Base-by-base conservation (phyloP, 2,888 invertebrate species). In the Trichacis sp. region DNA sequence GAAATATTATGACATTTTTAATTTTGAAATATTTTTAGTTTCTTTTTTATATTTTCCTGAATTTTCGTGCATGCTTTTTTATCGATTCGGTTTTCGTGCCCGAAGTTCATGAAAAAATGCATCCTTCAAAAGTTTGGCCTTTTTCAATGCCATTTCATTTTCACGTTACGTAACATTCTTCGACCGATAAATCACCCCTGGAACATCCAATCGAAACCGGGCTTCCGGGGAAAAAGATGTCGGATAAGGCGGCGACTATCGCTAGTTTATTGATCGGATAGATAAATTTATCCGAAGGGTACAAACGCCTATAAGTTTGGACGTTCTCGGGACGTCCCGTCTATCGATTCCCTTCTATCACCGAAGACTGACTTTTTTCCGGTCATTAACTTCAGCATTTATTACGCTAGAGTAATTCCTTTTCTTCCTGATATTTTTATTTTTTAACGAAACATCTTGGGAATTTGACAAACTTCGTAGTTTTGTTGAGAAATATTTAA, bases 81-180 rank as follows among this genome's bases (percentile, higher is more conserved):
- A n/a, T n/a, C n/a, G n/a, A n/a, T n/a, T n/a, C n/a, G n/a, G n/a
- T n/a, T n/a, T n/a, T n/a, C n/a, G n/a, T n/a, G n/a, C n/a, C n/a
- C n/a, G n/a, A 36, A 12, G 36, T 36, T 36, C 3, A 36, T 36
- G 12, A 36, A 36, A 36, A 36, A 36, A 36, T 36, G 36, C 11
- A 36, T 2, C 11, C 12, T 36, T 12, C 24, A 8, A 24, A 24
- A 24, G 24, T 11, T 15, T 15, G 42, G 30, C 36, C 38, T 48
- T 46, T 57, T 52, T 67, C 66, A 67, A 67, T 67, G 66, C 62
- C 59, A 53, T 62, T 67, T 59, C 59, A 67, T 67, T 62, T 67
- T 46, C 59, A 59, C 58, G 58, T 62, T 58, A 51, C 42, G 58
- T 50, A 58, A 62, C 62, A 45, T 62, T 59, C 47, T 42, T 53